A percentile compares a stretch with the other conserved stretches of the same genome.
phyloP scores from a whole-genome alignment of 1,140 invertebrate genomes.

The Marisa cornuarietis region DNA sequence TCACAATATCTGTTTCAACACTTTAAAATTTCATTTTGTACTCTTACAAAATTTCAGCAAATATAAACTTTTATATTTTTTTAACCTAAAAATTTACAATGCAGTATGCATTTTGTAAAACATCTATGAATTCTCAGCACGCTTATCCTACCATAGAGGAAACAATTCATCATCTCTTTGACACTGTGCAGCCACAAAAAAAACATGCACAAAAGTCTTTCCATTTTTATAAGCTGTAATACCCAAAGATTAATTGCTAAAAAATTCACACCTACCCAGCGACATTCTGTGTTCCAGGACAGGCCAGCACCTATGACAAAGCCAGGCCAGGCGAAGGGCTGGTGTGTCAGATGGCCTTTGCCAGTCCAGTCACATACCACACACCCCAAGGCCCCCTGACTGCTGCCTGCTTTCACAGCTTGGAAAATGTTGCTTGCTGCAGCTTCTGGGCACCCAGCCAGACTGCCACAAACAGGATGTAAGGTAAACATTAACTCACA shows the following conservation, averaged over 20 bases:
- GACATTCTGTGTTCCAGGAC: constrained; percentile 73
- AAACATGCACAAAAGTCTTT: no score
- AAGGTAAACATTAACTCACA: neutral
- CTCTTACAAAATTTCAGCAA: neutral
- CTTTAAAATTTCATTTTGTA: no score
- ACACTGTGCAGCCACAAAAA: no score
- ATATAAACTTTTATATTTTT: neutral
- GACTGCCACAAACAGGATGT: constrained; percentile 58
- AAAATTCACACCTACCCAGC: constrained; percentile 63
- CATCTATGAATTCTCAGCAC: neutral
- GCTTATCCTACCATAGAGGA: neutral
- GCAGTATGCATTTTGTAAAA: no score
- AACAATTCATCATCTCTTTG: no score
- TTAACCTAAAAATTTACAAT: no score
- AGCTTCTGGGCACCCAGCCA: constrained; percentile 75
- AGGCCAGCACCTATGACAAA: constrained; percentile 74
- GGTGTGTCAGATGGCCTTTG: constrained; percentile 73
- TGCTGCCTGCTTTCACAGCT: constrained; percentile 70
- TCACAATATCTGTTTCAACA: neutral
- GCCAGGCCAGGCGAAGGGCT: constrained; percentile 76
- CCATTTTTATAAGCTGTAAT: no score
- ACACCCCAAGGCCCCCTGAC: constrained; percentile 71
- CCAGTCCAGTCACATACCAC: constrained; percentile 77
- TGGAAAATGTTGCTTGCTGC: constrained; percentile 73
- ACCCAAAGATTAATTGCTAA: no score